Evolutionary conservation across 2,113 vertebrate genomes (phyloP).

Genomic region (Campylorhamphus procurvoides): DNA sequence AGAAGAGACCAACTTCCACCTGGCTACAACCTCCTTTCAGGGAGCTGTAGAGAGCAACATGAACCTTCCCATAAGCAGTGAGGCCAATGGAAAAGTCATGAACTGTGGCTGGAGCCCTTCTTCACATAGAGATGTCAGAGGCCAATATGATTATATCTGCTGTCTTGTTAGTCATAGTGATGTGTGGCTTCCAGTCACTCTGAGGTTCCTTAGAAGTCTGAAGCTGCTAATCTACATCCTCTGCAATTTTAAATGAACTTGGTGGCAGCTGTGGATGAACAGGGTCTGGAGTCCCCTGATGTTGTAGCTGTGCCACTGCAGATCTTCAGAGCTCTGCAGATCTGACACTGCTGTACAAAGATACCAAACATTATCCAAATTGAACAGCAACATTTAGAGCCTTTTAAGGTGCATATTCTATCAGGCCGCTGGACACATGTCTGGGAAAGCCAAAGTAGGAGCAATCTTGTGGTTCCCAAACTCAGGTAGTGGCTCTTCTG

Average conservation of each 20-base stretch:
- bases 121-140: neutral
- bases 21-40: neutral
- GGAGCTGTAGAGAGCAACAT: neutral
- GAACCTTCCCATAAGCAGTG: neutral
- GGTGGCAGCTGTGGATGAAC: neutral
- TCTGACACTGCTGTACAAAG: neutral
- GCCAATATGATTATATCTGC: neutral
- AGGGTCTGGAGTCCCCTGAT: neutral
- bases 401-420: neutral
- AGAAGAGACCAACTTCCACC: rapidly evolving
- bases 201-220: neutral
- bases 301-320: neutral
- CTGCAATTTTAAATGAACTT: neutral
- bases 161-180: neutral
- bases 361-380: neutral
- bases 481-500: neutral
- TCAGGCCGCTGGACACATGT: neutral
- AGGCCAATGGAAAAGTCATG: neutral
- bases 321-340: neutral
- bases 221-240: neutral
- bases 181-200: neutral
- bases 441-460: neutral
- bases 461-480: neutral
- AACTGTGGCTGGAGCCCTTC: neutral
- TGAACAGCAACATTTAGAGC: neutral